Conservation (phyloP, 2,888 invertebrate genomes). For the Stramonita haemastoma region DNA sequence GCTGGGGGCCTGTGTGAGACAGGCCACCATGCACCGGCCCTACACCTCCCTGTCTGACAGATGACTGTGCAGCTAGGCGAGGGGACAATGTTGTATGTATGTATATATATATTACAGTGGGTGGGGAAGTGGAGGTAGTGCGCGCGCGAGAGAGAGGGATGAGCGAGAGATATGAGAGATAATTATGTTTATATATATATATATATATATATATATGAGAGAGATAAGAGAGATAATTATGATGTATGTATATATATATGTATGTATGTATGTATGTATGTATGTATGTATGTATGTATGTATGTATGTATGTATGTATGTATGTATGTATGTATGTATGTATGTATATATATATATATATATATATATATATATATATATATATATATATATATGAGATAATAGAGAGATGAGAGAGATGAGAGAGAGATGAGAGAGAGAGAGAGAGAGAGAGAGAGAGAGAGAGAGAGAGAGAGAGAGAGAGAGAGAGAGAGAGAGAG, state of each 20-base stretch:
- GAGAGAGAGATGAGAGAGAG: background rate
- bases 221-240: no score
- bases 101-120: background rate
- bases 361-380: background rate
- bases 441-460: background rate
- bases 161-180: background rate
- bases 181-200: no score
- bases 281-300: background rate
- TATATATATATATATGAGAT: background rate
- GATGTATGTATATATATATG: background rate
- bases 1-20: slow-evolving; percentile 14
- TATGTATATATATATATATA: background rate
- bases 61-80: background rate
- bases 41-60: slow-evolving; percentile 4
- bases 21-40: slow-evolving; percentile 26
- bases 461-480: background rate
- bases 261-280: background rate
- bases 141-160: no score
- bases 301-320: background rate
- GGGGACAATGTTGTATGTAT: background rate
- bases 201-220: no score
- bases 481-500: background rate
- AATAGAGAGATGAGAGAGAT: background rate
- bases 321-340: background rate
- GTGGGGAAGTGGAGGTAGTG: no score